Percentiles rank a stretch among this genome's conserved stretches.
These are phyloP conservation scores for Harpagoxenus sublaevis DNA, from an alignment of 2,888 invertebrate species.

Conservation along the genomic window DNA sequence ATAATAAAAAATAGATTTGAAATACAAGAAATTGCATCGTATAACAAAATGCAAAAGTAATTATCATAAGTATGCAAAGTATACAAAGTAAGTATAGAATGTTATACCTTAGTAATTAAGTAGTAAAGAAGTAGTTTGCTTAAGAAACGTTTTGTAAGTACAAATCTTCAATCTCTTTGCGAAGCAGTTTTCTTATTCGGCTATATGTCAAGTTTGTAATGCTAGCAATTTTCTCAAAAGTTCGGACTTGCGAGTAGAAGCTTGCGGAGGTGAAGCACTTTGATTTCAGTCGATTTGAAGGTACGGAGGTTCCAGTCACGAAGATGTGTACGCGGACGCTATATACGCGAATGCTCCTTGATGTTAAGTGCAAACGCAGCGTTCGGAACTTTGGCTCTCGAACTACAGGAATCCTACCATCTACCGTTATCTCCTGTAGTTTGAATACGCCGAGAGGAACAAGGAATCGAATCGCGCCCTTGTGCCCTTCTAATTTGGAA, in stretches of 20 bases:
- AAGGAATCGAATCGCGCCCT: conserved; percentile 48
- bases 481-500: conserved; percentile 64
- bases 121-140: not conserved
- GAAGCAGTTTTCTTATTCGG: conserved; percentile 20
- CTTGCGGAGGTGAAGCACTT: conserved; percentile 29
- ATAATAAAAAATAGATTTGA: not conserved
- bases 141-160: not conserved
- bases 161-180: conserved; percentile 15
- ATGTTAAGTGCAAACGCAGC: conserved; percentile 50
- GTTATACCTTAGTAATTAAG: not conserved
- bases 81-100: not conserved
- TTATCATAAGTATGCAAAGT: not conserved
- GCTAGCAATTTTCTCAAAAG: conserved; percentile 41
- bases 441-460: conserved; percentile 64
- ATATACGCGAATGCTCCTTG: conserved; percentile 49
- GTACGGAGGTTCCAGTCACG: conserved; percentile 34
- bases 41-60: not conserved
- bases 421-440: conserved; percentile 57
- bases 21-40: not conserved
- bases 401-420: conserved; percentile 58
- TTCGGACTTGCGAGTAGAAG: conserved; percentile 22
- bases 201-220: conserved; percentile 45
- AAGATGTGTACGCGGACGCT: conserved; percentile 45
- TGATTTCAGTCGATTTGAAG: conserved; percentile 49
- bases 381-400: conserved; percentile 58